Evolutionary conservation across 2,113 vertebrate species (phyloP), one percentile per base, ranked within the genome.

Genomic region (Megalops atlanticus): DNA sequence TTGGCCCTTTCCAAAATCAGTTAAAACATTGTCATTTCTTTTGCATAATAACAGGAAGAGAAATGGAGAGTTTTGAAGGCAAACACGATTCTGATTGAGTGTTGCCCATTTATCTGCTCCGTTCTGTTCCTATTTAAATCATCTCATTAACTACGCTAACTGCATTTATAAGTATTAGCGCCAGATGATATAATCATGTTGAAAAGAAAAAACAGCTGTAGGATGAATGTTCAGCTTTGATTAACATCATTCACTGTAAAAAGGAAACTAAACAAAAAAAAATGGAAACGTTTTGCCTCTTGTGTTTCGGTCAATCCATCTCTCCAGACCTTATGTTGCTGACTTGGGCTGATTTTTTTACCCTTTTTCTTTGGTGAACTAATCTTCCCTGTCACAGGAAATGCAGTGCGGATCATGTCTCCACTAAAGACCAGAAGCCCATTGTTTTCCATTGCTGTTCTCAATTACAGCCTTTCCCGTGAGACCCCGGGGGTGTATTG

Each of bases 381-480:
- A 41, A 49, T 45, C 16, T 11, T 75, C 24, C 31, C 33, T 24
- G 45, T 52, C 75, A 21, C 16, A n/a, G 43, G n/a, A 45, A 35
- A 27, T 21, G 31, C 31, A 54, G 1, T 58, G 33, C 38, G 76
- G 31, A 38, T 38, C 27, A 64, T n/a, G 38, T 24, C 49, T 68
- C 38, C n/a, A 64, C 24, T 39, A 16, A 39, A 64, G 68, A 58
- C 52, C 49, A 16, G 58, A 68, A 47, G 49, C 31, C 58, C 39
- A 38, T 76, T 47, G 52, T 77, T 64, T 36, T 18, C 38, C 12
- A 35, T 64, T 38, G 69, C 68, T n/a, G 69, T 47, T 79, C 68
- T 33, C 58, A 49, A 79, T 72, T n/a, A 79, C 41, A 31, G 64
- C 7, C n/a, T 72, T 52, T 72, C 69, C 33, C 33, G 5, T 7